Conservation (phyloP, 2,113 vertebrate species). For the Datnioides undecimradiatus region DNA sequence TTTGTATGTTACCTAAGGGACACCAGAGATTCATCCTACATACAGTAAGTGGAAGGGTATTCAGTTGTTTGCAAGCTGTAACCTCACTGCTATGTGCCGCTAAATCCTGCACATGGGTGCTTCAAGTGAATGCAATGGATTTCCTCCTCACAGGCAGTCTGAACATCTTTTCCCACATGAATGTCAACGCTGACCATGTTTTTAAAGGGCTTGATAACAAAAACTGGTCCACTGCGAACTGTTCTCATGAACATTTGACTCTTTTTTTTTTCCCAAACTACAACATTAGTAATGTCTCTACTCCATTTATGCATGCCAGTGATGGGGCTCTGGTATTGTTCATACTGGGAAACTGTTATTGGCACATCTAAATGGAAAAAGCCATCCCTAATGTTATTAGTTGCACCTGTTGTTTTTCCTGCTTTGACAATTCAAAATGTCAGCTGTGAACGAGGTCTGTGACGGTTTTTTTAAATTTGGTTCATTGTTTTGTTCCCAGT, state of each 20-base stretch:
- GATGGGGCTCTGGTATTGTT: conserved; percentile 1
- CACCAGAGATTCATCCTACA: too few relatives aligned
- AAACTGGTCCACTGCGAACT: not conserved
- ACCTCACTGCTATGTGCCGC: too few relatives aligned
- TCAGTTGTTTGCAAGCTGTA: too few relatives aligned
- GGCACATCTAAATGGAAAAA: conserved; percentile 21
- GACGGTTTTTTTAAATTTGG: not conserved
- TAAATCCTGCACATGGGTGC: too few relatives aligned
- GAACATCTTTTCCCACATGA: not conserved
- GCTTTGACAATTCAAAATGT: conserved; percentile 17
- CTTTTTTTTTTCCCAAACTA: too few relatives aligned
- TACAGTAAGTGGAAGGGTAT: too few relatives aligned
- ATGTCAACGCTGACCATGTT: not conserved
- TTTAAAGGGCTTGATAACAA: not conserved
- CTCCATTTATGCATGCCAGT: conserved; percentile 1
- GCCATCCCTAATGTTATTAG: conserved; percentile 9
- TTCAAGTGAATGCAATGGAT: too few relatives aligned
- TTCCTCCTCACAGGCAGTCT: not conserved
- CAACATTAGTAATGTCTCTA: not conserved
- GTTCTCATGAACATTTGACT: not conserved
- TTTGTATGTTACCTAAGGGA: too few relatives aligned
- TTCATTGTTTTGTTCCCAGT: conserved; percentile 11
- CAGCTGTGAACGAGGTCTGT: conserved; percentile 7
- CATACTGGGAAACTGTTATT: not conserved
- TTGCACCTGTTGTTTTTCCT: conserved; percentile 37